Conservation (phyloP, 2,888 invertebrate genomes). For the Tanytarsus gracilentus region DNA sequence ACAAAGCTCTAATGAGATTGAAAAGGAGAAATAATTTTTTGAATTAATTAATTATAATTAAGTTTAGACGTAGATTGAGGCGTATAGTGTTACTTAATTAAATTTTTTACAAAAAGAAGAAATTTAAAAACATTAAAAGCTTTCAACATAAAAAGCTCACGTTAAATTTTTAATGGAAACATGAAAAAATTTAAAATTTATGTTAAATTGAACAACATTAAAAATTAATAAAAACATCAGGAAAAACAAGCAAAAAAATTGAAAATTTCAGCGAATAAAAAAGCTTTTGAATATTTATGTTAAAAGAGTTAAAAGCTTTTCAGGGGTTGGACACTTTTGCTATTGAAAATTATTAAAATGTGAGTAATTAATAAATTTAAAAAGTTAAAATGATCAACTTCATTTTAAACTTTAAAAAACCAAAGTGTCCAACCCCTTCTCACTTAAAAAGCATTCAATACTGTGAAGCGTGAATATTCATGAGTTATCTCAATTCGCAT, state of each 20-base stretch:
- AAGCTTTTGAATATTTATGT: no score
- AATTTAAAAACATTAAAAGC: neutral
- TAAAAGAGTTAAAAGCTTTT: no score
- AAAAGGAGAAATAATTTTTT: neutral
- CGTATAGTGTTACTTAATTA: neutral
- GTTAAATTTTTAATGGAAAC: neutral
- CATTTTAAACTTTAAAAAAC: no score
- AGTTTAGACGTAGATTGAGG: neutral
- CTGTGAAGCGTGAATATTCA: no score
- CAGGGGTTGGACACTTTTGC: no score
- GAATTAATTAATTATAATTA: no score
- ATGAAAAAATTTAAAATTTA: neutral
- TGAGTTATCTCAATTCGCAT: no score
- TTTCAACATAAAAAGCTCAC: no score
- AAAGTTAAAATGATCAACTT: no score
- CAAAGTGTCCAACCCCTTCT: no score
- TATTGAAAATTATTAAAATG: neutral
- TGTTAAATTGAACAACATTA: neutral
- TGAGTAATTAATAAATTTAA: no score
- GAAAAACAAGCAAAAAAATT: neutral
- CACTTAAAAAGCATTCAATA: no score
- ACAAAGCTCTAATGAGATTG: conserved; percentile 37
- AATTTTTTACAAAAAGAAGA: neutral
- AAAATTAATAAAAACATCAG: neutral
- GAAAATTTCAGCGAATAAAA: neutral